Conservation (phyloP, 2,113 vertebrate species). For the Phylloscopus trochilus region DNA sequence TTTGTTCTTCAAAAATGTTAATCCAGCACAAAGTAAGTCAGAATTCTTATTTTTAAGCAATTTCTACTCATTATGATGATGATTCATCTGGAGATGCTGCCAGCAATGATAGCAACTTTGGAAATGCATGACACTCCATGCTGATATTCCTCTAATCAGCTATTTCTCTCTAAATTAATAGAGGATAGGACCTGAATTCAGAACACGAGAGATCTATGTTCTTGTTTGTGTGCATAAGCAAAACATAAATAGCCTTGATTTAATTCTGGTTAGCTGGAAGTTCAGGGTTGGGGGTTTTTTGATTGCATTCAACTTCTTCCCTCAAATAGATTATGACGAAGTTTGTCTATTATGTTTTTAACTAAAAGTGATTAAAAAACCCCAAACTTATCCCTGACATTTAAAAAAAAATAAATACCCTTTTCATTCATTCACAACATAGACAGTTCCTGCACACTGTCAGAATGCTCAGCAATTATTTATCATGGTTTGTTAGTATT, state of each 20-base stretch:
- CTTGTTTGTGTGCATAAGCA: not conserved
- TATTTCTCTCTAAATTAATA: not conserved
- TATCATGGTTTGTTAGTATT: not conserved
- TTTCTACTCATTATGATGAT: not conserved
- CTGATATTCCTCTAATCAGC: not conserved
- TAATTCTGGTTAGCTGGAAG: not conserved
- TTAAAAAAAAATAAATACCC: not conserved
- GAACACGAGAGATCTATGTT: not conserved
- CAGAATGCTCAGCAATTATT: not conserved
- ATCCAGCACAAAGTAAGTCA: not conserved
- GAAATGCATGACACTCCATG: not conserved
- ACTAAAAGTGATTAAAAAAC: not conserved
- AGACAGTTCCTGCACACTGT: not conserved
- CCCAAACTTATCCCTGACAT: not conserved
- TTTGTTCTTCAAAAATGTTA: not conserved
- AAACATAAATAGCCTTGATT: not conserved
- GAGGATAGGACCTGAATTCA: not conserved
- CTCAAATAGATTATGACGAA: not conserved
- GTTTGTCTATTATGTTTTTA: not conserved
- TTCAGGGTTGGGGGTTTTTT: not conserved
- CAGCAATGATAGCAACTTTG: not conserved
- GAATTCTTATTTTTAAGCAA: not conserved
- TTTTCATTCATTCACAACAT: not conserved
- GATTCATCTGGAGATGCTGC: not conserved
- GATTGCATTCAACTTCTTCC: not conserved